phyloP scores from a whole-genome alignment of 2,888 invertebrate genomes.

The Drosophila ezoana region DNA sequence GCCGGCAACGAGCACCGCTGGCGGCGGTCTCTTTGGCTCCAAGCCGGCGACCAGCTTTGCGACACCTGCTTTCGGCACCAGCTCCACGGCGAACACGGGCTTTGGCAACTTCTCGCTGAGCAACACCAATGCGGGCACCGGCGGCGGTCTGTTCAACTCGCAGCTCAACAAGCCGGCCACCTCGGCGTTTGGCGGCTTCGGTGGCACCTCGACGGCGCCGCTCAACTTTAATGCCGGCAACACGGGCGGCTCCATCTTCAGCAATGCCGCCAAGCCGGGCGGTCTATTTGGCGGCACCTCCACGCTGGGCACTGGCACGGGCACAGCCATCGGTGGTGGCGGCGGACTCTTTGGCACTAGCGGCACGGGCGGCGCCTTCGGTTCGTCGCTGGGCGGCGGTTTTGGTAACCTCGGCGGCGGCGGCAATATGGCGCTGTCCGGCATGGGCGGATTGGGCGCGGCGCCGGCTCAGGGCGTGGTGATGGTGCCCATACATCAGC shows the following conservation, averaged over 20 bases:
- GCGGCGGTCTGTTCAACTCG: constrained; percentile 82
- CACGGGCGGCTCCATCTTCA: constrained; percentile 85
- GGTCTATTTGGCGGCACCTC: constrained; percentile 84
- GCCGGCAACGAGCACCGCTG: constrained; percentile 85
- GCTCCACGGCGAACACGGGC: constrained; percentile 77
- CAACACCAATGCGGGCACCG: constrained; percentile 65
- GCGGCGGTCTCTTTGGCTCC: constrained; percentile 81
- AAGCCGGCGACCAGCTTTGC: constrained; percentile 85
- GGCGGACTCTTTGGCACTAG: constrained; percentile 27
- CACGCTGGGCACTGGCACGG: constrained; percentile 45
- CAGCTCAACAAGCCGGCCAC: constrained; percentile 85
- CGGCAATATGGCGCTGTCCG: constrained; percentile 37
- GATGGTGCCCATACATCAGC: constrained; percentile 87
- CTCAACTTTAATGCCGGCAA: constrained; percentile 83
- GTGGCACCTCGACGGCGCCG: constrained; percentile 82
- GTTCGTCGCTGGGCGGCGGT: constrained; percentile 56
- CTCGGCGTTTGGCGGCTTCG: constrained; percentile 87
- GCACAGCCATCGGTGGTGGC: constrained; percentile 11
- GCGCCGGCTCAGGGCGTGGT: constrained; percentile 78
- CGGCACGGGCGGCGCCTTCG: constrained; percentile 74
- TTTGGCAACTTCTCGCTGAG: constrained; percentile 78
- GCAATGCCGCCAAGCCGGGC: constrained; percentile 83
- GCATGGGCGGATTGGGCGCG: constrained; percentile 54
- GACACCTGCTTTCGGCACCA: constrained; percentile 82
- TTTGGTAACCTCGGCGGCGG: constrained; percentile 57